Conservation (phyloP, 1,140 invertebrate genomes). For the Tetramorium parvispinum region DNA sequence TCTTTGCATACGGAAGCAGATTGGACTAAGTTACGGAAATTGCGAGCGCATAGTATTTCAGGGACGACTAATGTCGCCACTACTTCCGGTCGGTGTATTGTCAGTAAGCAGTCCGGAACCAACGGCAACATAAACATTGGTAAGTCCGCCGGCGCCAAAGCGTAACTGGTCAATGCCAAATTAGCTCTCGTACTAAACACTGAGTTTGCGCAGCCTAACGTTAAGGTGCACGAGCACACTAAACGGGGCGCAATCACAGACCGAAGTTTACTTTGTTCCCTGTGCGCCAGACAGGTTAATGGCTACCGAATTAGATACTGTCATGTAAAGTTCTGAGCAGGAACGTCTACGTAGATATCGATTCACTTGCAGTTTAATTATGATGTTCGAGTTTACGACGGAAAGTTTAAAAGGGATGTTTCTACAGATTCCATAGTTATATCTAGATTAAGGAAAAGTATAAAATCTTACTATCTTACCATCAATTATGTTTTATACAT, state of each 20-base stretch:
- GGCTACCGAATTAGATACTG: constrained; percentile 43
- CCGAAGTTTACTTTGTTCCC: constrained; percentile 70
- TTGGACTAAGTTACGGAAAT: constrained; percentile 2
- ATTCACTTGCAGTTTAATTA: constrained; percentile 42
- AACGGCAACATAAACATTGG: constrained; percentile 65
- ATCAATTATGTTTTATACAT: not conserved
- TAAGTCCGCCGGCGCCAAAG: constrained; percentile 53
- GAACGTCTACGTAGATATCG: constrained; percentile 22
- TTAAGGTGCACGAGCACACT: constrained; percentile 70
- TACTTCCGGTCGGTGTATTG: constrained; percentile 39
- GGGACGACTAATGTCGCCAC: constrained; percentile 29
- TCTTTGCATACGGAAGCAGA: not conserved
- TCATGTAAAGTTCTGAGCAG: constrained; percentile 48
- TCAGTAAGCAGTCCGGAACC: constrained; percentile 41
- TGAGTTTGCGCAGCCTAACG: constrained; percentile 64
- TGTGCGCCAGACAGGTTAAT: constrained; percentile 65
- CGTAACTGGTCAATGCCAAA: constrained; percentile 68
- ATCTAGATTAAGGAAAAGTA: not conserved
- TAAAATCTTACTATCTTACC: not conserved
- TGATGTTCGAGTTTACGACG: not conserved
- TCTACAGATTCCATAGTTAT: not conserved
- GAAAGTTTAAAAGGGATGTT: constrained; percentile 2
- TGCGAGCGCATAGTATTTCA: not conserved
- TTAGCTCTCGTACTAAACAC: constrained; percentile 68
- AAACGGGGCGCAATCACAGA: constrained; percentile 68